Percentiles rank a stretch among this genome's conserved stretches.
Evolutionary conservation across 2,797 vertebrate species (phyloP).

Genomic region (Sebastes minor): DNA sequence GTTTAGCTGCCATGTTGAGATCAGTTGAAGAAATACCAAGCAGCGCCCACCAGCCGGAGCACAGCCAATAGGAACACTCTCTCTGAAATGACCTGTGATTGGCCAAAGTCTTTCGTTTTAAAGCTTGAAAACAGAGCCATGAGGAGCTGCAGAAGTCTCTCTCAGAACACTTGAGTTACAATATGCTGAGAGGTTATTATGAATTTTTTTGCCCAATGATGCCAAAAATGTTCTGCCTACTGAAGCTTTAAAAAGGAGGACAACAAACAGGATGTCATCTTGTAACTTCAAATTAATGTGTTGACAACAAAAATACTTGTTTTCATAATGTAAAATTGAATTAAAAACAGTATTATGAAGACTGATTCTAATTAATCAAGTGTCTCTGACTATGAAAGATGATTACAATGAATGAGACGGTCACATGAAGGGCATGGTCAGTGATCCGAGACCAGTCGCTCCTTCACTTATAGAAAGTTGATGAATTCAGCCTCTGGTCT

Average conservation of each 20-base stretch:
- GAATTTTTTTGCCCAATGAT: no score
- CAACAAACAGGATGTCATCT: background rate
- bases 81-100: no score
- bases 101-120: no score
- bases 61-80: no score
- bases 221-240: no score
- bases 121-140: no score
- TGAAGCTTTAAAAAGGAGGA: background rate
- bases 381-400: constrained; percentile 24
- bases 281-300: background rate
- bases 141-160: no score
- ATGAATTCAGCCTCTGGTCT: constrained; percentile 39
- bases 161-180: no score
- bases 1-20: no score
- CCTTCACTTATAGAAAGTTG: constrained; percentile 6
- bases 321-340: constrained; percentile 15
- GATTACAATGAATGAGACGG: constrained; percentile 57
- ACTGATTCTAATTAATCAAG: constrained; percentile 36
- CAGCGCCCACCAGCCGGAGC: no score
- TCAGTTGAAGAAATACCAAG: no score
- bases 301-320: background rate
- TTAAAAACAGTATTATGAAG: background rate
- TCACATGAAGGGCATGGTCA: constrained; percentile 45
- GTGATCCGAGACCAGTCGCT: constrained; percentile 53
- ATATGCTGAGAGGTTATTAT: no score